Percentiles rank a stretch among this genome's conserved stretches.
Evolutionary conservation across 2,888 invertebrate species (phyloP).

Genomic region (Neoascia interrupta): DNA sequence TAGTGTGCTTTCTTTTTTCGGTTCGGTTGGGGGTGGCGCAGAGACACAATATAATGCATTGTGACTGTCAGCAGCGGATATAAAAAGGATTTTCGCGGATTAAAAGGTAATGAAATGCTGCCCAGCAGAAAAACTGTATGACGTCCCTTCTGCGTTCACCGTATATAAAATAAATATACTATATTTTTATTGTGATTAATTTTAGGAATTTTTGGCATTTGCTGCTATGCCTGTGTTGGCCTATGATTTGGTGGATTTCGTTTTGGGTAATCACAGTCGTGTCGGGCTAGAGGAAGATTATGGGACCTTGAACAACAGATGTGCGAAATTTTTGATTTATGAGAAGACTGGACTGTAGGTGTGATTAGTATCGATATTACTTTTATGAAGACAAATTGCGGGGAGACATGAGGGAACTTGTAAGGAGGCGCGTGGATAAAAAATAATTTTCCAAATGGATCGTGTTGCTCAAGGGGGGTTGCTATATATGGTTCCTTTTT

Average conservation of each 20-base stretch:
- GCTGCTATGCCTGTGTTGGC: slow-evolving; percentile 19
- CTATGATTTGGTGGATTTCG: slow-evolving; percentile 29
- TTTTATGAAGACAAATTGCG: slow-evolving; percentile 63
- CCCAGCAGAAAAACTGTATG: slow-evolving; percentile 44
- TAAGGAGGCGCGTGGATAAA: too few relatives aligned
- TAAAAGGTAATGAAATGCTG: slow-evolving; percentile 74
- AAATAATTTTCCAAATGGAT: too few relatives aligned
- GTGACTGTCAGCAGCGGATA: slow-evolving; percentile 73
- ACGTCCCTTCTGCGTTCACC: slow-evolving; percentile 8
- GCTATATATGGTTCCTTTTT: too few relatives aligned
- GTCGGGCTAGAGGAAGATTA: not conserved
- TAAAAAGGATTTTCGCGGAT: slow-evolving; percentile 74
- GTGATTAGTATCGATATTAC: slow-evolving; percentile 56
- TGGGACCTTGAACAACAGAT: slow-evolving; percentile 15
- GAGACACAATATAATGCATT: slow-evolving; percentile 57
- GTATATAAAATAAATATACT: not conserved
- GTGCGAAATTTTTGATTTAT: slow-evolving; percentile 54
- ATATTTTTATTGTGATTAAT: slow-evolving; percentile 60
- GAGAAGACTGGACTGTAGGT: slow-evolving; percentile 33
- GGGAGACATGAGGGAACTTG: too few relatives aligned
- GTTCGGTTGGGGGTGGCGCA: slow-evolving; percentile 7
- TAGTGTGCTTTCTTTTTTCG: slow-evolving; percentile 31
- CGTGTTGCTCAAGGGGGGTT: too few relatives aligned
- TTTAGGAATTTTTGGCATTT: slow-evolving; percentile 48
- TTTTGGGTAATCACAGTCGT: slow-evolving; percentile 15